Percentiles rank a stretch among this genome's conserved stretches.
Conservation (phyloP, 2,888 invertebrate species). For the Monoplex corrugatus region DNA sequence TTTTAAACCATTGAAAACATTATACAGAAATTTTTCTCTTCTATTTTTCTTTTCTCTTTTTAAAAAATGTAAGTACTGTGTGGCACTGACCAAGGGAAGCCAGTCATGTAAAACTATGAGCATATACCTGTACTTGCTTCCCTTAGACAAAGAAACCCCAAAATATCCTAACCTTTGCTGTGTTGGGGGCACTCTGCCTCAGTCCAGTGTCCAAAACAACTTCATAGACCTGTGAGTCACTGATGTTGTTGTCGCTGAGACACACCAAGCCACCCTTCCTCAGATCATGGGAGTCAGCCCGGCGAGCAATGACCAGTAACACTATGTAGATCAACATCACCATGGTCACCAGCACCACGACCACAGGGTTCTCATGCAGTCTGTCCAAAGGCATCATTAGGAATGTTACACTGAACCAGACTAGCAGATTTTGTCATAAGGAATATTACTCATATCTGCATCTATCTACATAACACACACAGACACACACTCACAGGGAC, state of each 20-base stretch:
- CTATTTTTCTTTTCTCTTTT: too few relatives aligned
- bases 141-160: not conserved
- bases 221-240: conserved; percentile 79
- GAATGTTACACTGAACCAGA: not conserved
- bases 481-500: too few relatives aligned
- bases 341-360: conserved; percentile 67
- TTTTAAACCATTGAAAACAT: too few relatives aligned
- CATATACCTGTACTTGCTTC: not conserved
- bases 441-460: too few relatives aligned
- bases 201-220: conserved; percentile 80
- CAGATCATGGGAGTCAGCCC: conserved; percentile 71
- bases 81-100: too few relatives aligned
- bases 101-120: not conserved
- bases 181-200: conserved; percentile 79
- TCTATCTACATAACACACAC: too few relatives aligned
- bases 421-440: not conserved
- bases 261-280: conserved; percentile 71
- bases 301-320: conserved; percentile 69
- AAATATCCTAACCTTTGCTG: conserved; percentile 80
- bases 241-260: conserved; percentile 77
- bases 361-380: conserved; percentile 72
- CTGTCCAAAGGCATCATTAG: conserved; percentile 70
- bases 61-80: too few relatives aligned
- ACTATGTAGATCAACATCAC: conserved; percentile 71
- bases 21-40: too few relatives aligned